Conservation (phyloP, 2,113 vertebrate species). For the Acrocephalus kingi region DNA sequence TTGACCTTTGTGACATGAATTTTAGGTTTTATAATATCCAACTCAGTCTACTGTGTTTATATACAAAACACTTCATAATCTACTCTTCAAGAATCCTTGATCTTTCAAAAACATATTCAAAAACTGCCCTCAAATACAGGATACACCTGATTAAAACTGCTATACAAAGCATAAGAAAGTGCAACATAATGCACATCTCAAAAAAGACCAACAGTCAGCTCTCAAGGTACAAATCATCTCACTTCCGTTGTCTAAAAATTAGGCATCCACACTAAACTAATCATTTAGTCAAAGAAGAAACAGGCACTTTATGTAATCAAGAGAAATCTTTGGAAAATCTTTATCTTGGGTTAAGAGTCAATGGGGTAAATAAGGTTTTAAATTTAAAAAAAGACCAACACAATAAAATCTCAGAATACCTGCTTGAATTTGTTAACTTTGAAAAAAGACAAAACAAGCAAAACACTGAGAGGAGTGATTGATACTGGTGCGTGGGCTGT, state of each 20-base stretch:
- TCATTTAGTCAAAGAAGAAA: neutral
- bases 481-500: fast-evolving
- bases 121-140: neutral
- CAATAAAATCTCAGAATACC: neutral
- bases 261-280: neutral
- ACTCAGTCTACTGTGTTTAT: neutral
- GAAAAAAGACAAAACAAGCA: neutral
- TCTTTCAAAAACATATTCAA: neutral
- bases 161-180: neutral
- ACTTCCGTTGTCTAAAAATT: neutral
- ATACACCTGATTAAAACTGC: neutral
- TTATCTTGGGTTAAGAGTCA: neutral
- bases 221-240: neutral
- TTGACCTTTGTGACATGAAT: neutral
- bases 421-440: neutral
- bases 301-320: neutral
- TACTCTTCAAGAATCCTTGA: neutral
- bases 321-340: neutral
- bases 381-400: neutral
- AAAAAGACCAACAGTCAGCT: neutral
- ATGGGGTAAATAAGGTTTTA: neutral
- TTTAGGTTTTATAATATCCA: neutral
- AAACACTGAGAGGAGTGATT: neutral
- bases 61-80: neutral
- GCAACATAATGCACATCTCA: neutral